Base-by-base conservation (phyloP, 2,113 vertebrate genomes). In the Hepsetus odoe region DNA sequence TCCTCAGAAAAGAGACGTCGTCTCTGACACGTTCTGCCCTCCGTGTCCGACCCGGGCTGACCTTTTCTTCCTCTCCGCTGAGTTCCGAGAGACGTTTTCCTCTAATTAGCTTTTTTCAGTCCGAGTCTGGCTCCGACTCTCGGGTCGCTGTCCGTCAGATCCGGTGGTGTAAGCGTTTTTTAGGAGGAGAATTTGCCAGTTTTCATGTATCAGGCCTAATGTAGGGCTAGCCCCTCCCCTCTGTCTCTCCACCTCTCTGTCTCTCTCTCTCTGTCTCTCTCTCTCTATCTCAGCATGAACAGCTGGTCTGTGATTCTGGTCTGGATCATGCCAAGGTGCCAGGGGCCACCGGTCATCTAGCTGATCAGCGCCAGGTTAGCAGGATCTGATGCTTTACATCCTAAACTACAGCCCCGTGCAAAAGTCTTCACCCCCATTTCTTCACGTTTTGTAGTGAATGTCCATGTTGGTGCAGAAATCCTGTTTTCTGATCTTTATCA, bases 221-320 rank as follows among this genome's bases (percentile, higher is more conserved):
- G 18, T 49, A 18, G 46, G 18, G 13, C 44, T 16, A 16, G 22
- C 44, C n/a, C 24, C 24, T 68, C 13, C 12, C 28, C 44, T 18
- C 42, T 46, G 13, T 4, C 13, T 46, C 24, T 20, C 14, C 46
- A 7, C 46, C 26, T 49, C 42, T 68, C 24, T 28, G 4, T 33
- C 28, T n/a, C 18, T 70, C 24, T 49, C 44, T 5, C 49, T 51
- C 18, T 51, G 18, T 5, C 4, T 51, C n/a, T 55, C 9, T 24
- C 51, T 55, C 51, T 9, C 51, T 55, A 20, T 55, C 18, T 55
- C 51, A 70, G 44, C 51, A 22, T 53, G n/a, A 71, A n/a, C 68
- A 71, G 68, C 68, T 69, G 24, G 26, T 32, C 28, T 33, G 44
- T 49, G 51, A 55, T 55, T 55, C 51, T 24, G 46, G 30, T 71